These are phyloP conservation scores for Oscheius sp. DNA, from an alignment of 2,888 invertebrate species.

Conservation along the genomic window DNA sequence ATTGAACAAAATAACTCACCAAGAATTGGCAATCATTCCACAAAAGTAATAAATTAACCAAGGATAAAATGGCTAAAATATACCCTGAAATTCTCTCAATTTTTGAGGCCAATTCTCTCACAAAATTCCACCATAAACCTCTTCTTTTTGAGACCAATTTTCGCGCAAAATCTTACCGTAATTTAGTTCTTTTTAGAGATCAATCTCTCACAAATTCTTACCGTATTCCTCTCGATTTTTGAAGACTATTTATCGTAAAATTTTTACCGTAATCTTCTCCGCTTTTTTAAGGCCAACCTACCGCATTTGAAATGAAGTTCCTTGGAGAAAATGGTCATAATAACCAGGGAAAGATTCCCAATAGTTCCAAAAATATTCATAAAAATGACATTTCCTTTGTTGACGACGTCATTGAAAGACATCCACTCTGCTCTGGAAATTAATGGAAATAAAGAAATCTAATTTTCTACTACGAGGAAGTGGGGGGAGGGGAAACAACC, in stretches of 20 bases:
- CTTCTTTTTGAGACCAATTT: too few relatives aligned
- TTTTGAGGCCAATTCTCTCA: too few relatives aligned
- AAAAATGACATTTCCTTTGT: neutral
- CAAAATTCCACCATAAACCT: too few relatives aligned
- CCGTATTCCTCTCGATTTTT: too few relatives aligned
- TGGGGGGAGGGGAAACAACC: too few relatives aligned
- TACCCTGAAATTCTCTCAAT: neutral
- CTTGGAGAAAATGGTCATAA: neutral
- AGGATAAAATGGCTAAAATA: neutral
- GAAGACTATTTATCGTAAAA: too few relatives aligned
- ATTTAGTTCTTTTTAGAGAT: too few relatives aligned
- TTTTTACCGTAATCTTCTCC: too few relatives aligned
- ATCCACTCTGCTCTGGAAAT: too few relatives aligned
- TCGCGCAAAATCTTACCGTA: too few relatives aligned
- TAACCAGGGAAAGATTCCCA: neutral
- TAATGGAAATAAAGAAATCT: neutral
- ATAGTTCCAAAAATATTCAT: neutral
- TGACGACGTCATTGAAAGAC: neutral
- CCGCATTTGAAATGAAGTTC: slow-evolving; percentile 2
- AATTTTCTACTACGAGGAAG: too few relatives aligned
- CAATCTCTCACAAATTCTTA: too few relatives aligned
- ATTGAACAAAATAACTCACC: neutral
- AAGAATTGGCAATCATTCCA: neutral
- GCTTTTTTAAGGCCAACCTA: neutral
- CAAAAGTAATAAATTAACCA: neutral